A percentile compares a stretch with the other conserved stretches of the same genome.
phyloP scores from a whole-genome alignment of 2,888 invertebrate genomes.

The Noctua comes region DNA sequence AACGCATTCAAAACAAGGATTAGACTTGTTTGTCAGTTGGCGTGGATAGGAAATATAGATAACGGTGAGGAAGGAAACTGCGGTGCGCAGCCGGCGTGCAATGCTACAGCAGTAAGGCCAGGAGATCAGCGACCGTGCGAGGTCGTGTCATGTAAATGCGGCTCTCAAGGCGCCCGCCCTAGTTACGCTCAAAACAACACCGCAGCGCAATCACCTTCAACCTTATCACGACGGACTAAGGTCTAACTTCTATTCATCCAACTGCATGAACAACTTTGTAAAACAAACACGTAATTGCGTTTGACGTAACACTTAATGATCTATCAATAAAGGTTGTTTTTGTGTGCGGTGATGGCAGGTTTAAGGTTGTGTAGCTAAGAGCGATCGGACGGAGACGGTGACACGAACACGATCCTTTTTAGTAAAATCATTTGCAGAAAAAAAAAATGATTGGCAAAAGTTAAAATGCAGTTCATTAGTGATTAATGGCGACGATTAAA shows the following conservation, averaged over 20 bases:
- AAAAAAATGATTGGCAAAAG: conserved; percentile 77
- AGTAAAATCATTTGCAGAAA: conserved; percentile 84
- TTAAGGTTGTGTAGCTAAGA: conserved; percentile 71
- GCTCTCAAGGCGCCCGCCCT: conserved; percentile 87
- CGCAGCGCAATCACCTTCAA: conserved; percentile 58
- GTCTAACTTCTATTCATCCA: conserved; percentile 62
- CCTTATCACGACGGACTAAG: conserved; percentile 68
- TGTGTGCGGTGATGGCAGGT: conserved; percentile 53
- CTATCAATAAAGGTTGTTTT: conserved; percentile 69
- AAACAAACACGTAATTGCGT: conserved; percentile 65
- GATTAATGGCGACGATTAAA: conserved; percentile 57
- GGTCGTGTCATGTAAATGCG: conserved; percentile 87
- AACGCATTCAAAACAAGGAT: conserved; percentile 60
- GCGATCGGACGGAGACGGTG: conserved; percentile 79
- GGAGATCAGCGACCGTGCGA: conserved; percentile 85
- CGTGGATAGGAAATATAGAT: conserved; percentile 76
- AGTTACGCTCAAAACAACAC: conserved; percentile 76
- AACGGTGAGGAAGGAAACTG: conserved; percentile 86
- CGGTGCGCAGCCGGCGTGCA: conserved; percentile 74
- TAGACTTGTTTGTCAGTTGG: conserved; percentile 65
- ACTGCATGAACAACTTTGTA: conserved; percentile 63
- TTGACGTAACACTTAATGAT: conserved; percentile 66
- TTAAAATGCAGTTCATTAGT: conserved; percentile 71
- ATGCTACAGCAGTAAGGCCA: conserved; percentile 78
- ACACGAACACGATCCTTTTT: conserved; percentile 87